Conservation (phyloP, 2,888 invertebrate genomes). For the Neoascia interrupta region DNA sequence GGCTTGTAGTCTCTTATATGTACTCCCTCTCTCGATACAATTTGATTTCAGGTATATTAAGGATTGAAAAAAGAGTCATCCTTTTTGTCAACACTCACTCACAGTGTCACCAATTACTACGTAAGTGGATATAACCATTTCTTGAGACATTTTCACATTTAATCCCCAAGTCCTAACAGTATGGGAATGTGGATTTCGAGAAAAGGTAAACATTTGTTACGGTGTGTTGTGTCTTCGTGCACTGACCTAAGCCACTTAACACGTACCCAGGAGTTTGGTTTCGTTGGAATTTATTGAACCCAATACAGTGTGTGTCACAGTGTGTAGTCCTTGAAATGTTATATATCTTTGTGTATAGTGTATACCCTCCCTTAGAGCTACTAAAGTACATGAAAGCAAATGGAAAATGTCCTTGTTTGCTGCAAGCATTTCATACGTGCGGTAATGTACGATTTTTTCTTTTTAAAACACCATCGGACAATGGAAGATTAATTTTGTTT, state of each 20-base stretch:
- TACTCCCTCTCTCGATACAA: no score
- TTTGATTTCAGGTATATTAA: no score
- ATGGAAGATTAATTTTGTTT: constrained; percentile 50
- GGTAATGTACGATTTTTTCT: constrained; percentile 36
- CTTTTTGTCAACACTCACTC: no score
- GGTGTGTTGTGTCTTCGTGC: constrained; percentile 3
- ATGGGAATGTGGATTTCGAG: neutral
- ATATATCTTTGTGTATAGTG: no score
- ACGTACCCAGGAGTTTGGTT: constrained; percentile 19
- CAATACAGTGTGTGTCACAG: constrained; percentile 46
- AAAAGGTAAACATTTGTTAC: neutral
- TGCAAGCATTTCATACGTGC: constrained; percentile 59
- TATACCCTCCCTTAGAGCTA: no score
- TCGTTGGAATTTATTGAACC: constrained; percentile 22
- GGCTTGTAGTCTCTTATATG: constrained; percentile 16
- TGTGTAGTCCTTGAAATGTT: constrained; percentile 38
- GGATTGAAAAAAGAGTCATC: no score
- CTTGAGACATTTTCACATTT: constrained; percentile 9
- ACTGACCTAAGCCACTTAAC: constrained; percentile 64
- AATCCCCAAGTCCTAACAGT: neutral
- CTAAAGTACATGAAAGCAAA: neutral
- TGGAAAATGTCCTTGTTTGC: constrained; percentile 26
- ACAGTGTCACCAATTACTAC: constrained; percentile 33
- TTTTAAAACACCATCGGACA: neutral
- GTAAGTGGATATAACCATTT: constrained; percentile 35